These are phyloP conservation scores for Actinopyga echinites DNA, from an alignment of 53 echinoderm and acorn worm genomes.

Conservation along the genomic window DNA sequence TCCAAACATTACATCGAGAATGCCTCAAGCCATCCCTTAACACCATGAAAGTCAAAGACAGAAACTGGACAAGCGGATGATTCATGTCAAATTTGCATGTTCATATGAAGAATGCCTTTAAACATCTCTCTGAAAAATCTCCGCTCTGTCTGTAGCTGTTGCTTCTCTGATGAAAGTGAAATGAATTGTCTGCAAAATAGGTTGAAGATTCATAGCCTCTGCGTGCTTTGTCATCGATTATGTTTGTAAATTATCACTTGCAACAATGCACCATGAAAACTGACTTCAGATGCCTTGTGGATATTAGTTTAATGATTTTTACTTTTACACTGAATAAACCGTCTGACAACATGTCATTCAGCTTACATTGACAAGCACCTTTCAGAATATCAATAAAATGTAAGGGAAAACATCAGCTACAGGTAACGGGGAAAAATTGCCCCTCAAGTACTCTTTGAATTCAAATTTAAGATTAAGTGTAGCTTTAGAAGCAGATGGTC, in stretches of 20 bases:
- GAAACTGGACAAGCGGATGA: constrained; percentile 1
- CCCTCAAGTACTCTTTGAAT: no score
- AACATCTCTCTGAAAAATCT: no score
- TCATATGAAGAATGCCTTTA: no score
- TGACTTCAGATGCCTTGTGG: background rate
- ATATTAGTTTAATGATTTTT: constrained; percentile 34
- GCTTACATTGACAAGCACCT: constrained; percentile 2
- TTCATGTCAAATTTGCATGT: constrained; percentile 25
- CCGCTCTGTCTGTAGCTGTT: no score
- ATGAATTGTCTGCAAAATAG: no score
- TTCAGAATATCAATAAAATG: constrained; percentile 13
- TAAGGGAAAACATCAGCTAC: background rate
- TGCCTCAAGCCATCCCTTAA: no score
- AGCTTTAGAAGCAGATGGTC: no score
- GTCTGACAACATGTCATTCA: background rate
- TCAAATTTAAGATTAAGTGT: no score
- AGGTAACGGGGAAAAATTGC: no score
- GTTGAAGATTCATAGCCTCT: no score
- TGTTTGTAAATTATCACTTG: background rate
- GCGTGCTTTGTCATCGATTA: constrained; percentile 24
- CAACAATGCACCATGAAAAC: background rate
- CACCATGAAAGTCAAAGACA: background rate
- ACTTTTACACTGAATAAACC: background rate
- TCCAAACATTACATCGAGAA: no score
- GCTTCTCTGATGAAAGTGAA: no score